Evolutionary conservation across 2,888 invertebrate species (phyloP), one percentile per base, ranked within the genome.

Genomic region (Heliconius ismenius): DNA sequence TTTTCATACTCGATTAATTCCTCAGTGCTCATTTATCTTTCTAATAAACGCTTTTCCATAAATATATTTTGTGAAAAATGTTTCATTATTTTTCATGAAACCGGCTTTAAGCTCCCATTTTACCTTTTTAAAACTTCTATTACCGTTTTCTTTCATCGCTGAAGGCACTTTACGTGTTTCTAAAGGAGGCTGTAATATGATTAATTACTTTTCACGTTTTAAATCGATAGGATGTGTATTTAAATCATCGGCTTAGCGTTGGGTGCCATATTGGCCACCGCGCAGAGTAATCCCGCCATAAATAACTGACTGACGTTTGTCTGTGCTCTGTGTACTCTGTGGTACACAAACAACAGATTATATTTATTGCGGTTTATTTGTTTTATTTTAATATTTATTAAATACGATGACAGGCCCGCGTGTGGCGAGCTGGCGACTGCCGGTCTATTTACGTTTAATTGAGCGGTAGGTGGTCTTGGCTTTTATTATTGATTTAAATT

Each of bases 241-340:
- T 91, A 91, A 92, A 92, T 91, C 91, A 91, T 88, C 87, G 88
- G 89, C 88, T 92, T 90, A 92, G 87, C 81, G 82, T 82, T 82
- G 83, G 86, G 84, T 81, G 89, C 89, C 88, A 88, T 90, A 89
- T 89, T 90, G 90, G 89, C 84, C 84, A 81, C 81, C 83, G 84
- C 85, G 86, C 86, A 85, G 83, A 84, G 78, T 91, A 91, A 92
- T 89, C 91, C 90, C 81, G 83, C 88, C 86, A 90, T 92, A 91
- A 91, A 92, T 92, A 88, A 90, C 87, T 84, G 86, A 86, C 85
- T 86, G 85, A 86, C 89, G 86, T 86, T 89, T 88, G 86, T 89
- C 88, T 89, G 67, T 67, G 10, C 58, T 58, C 58, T 21, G 58
- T 58, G 58, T 49, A 65, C 36, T 67, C 67, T 67, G 86, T 88